Evolutionary conservation across 2,113 vertebrate genomes (phyloP).

Genomic region (Mirounga angustirostris): DNA sequence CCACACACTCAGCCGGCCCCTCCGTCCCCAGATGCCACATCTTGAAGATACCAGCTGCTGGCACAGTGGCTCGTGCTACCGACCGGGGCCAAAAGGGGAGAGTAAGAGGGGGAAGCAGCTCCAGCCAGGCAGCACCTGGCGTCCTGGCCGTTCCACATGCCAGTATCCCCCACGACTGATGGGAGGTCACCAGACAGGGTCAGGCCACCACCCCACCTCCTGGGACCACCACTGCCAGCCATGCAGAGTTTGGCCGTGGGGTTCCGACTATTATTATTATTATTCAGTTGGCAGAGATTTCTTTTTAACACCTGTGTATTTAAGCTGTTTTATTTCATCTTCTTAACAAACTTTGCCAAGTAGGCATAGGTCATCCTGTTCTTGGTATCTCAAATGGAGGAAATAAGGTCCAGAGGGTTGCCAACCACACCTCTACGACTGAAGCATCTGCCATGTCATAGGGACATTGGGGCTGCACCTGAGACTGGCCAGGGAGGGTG

Average conservation of each 20-base stretch:
- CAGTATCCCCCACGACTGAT: neutral
- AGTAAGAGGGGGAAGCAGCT: neutral
- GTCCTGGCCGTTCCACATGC: neutral
- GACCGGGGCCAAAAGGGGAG: neutral
- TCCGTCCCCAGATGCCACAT: accelerated
- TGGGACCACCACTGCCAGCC: accelerated
- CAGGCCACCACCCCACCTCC: neutral
- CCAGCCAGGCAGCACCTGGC: neutral
- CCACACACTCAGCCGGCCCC: neutral
- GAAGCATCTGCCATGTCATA: accelerated
- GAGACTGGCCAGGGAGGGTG: too few relatives aligned
- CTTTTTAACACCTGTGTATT: neutral
- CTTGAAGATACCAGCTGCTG: neutral
- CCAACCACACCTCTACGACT: too few relatives aligned
- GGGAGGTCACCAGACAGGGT: neutral
- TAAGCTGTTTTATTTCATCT: neutral
- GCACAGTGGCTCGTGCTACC: neutral
- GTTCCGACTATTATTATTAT: neutral
- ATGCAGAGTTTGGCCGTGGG: neutral
- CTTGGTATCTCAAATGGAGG: neutral
- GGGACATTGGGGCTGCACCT: neutral
- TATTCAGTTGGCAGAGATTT: neutral
- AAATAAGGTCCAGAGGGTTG: neutral
- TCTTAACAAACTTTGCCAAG: neutral
- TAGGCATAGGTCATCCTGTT: neutral